A percentile compares a stretch with the other conserved stretches of the same genome.
Evolutionary conservation across 2,888 invertebrate genomes (phyloP).

Genomic region (Uropetala carovei): DNA sequence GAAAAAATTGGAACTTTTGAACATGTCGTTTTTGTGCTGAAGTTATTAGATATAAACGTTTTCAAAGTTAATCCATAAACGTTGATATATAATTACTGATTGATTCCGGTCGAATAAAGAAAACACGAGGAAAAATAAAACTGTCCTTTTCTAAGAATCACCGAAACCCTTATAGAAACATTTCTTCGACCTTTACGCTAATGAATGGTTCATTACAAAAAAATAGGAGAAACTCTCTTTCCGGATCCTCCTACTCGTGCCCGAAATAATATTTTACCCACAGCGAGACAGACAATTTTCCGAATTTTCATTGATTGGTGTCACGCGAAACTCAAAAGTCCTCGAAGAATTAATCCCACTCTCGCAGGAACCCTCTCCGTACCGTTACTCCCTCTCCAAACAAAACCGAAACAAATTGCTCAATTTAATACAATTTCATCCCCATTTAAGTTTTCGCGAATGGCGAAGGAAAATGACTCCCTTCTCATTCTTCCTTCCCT

Average conservation of each 20-base stretch:
- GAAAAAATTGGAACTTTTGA: no score
- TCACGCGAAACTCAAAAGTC: slow-evolving; percentile 45
- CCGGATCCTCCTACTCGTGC: no score
- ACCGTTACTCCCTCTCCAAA: neutral
- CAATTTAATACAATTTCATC: slow-evolving; percentile 43
- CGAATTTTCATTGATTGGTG: slow-evolving; percentile 42
- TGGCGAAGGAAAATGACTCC: neutral
- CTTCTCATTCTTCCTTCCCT: neutral
- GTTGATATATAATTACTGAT: no score
- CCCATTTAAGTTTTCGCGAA: slow-evolving; percentile 42
- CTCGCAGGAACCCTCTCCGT: neutral
- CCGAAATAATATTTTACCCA: slow-evolving; percentile 28
- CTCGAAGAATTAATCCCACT: slow-evolving; percentile 22
- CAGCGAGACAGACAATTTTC: slow-evolving; percentile 28
- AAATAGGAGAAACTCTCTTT: neutral
- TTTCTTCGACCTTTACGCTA: neutral
- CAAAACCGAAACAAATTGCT: slow-evolving; percentile 40
- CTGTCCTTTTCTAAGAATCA: no score
- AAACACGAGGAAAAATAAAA: no score
- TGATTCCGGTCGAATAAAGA: neutral
- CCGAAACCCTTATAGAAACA: neutral
- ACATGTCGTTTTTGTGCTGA: no score
- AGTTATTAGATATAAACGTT: no score
- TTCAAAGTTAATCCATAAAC: no score
- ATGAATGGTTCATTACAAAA: slow-evolving; percentile 31